A percentile compares a stretch with the other conserved stretches of the same genome.
Conservation (phyloP, 2,113 vertebrate genomes). For the Leptobrachium ailaonicum region DNA sequence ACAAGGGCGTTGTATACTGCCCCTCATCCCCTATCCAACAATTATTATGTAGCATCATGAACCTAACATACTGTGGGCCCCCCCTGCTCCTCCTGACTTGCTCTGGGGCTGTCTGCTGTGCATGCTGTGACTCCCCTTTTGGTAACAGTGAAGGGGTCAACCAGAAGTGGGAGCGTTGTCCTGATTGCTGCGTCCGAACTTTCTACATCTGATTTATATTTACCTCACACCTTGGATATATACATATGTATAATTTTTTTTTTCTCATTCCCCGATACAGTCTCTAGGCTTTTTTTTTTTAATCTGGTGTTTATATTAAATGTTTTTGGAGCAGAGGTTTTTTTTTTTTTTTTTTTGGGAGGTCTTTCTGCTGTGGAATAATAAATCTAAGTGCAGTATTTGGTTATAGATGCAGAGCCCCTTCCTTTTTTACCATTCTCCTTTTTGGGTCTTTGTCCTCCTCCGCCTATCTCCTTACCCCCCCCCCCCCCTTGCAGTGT, state of each 20-base stretch:
- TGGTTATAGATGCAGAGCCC: slow-evolving; percentile 14
- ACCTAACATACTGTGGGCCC: slow-evolving; percentile 26
- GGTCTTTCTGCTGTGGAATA: not conserved
- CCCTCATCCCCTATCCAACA: slow-evolving; percentile 13
- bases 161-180: not conserved
- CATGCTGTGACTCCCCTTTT: slow-evolving; percentile 22
- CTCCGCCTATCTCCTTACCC: not conserved
- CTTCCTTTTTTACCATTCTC: not conserved
- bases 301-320: slow-evolving; percentile 31
- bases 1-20: slow-evolving; percentile 20
- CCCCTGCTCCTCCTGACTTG: slow-evolving; percentile 4
- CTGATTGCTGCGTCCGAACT: slow-evolving; percentile 25
- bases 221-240: slow-evolving; percentile 37
- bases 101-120: slow-evolving; percentile 16
- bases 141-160: slow-evolving; percentile 1
- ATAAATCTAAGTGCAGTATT: slow-evolving; percentile 13
- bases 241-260: not conserved
- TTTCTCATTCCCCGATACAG: slow-evolving; percentile 1
- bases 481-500: not conserved
- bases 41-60: slow-evolving; percentile 40
- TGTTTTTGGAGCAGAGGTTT: slow-evolving; percentile 20
- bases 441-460: not conserved
- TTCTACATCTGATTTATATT: slow-evolving; percentile 37
- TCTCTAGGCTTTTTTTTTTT: slow-evolving; percentile 23
- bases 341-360: slow-evolving; percentile 3